A percentile compares a stretch with the other conserved stretches of the same genome.
phyloP scores from a whole-genome alignment of 35 echinoderm and acorn worm genomes.

The Nesometra sesokonis region DNA sequence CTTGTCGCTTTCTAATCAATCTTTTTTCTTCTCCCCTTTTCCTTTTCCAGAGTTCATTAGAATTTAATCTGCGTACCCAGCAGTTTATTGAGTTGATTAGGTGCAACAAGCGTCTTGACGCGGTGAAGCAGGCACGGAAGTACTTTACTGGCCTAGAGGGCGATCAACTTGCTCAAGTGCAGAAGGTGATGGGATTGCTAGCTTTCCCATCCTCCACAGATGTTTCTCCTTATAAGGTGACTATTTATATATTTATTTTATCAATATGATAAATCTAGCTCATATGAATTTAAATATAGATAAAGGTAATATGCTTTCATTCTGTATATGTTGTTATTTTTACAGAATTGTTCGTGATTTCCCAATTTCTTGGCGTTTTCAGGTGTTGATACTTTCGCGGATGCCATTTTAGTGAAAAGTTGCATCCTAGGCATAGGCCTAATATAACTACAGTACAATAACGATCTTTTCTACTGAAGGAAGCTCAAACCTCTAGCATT shows the following conservation, averaged over 20 bases:
- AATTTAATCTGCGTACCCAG: slow-evolving; percentile 92
- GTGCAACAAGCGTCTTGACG: slow-evolving; percentile 60
- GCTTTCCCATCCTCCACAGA: slow-evolving; percentile 69
- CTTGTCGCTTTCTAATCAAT: not conserved
- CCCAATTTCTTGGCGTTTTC: too few species aligned
- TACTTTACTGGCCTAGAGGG: slow-evolving; percentile 69
- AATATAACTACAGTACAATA: too few species aligned
- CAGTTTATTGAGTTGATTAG: slow-evolving; percentile 90
- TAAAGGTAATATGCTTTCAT: too few species aligned
- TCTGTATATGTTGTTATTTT: too few species aligned
- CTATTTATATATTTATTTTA: not conserved
- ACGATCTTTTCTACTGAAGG: too few species aligned
- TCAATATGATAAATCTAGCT: too few species aligned
- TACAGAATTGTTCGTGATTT: too few species aligned
- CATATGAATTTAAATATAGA: too few species aligned
- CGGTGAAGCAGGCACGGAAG: slow-evolving; percentile 78
- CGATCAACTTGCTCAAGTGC: slow-evolving; percentile 62
- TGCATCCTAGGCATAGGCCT: too few species aligned
- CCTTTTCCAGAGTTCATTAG: slow-evolving; percentile 68
- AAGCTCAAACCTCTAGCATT: too few species aligned
- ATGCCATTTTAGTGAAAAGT: too few species aligned
- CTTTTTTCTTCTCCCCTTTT: not conserved
- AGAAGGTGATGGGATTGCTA: slow-evolving; percentile 87
- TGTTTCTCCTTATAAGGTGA: slow-evolving; percentile 78
- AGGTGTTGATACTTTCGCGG: too few species aligned